Evolutionary conservation across 2,888 invertebrate genomes (phyloP).

Genomic region (Campoplex capitator): DNA sequence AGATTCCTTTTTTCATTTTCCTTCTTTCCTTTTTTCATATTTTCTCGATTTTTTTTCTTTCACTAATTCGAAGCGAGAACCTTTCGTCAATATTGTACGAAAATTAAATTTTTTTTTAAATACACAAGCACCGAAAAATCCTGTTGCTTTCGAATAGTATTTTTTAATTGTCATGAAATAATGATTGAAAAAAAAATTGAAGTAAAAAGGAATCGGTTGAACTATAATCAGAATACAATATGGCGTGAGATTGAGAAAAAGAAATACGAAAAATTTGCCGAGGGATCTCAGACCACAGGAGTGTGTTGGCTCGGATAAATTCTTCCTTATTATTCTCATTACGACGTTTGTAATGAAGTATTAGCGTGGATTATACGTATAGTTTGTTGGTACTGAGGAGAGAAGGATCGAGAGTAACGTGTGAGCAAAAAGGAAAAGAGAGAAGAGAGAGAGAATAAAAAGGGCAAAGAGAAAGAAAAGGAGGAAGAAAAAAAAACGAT

Average conservation of each 20-base stretch:
- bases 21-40: conserved; percentile 3
- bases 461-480: conserved; percentile 17
- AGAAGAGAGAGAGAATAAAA: background rate
- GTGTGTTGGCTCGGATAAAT: conserved; percentile 79
- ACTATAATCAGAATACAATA: background rate
- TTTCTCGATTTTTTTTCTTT: background rate
- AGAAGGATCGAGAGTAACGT: conserved; percentile 10
- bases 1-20: background rate
- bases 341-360: conserved; percentile 83
- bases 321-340: conserved; percentile 84
- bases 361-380: conserved; percentile 75
- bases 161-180: no score
- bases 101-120: no score
- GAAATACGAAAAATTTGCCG: conserved; percentile 13
- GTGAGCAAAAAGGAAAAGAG: background rate
- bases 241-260: background rate
- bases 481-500: conserved; percentile 39
- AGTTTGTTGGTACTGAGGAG: conserved; percentile 49
- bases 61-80: no score
- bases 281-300: conserved; percentile 55
- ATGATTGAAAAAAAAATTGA: background rate
- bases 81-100: no score
- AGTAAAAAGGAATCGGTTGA: background rate
- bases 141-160: no score
- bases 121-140: no score